Conservation (phyloP, 2,113 vertebrate species). For the Rhagologus leucostigma region DNA sequence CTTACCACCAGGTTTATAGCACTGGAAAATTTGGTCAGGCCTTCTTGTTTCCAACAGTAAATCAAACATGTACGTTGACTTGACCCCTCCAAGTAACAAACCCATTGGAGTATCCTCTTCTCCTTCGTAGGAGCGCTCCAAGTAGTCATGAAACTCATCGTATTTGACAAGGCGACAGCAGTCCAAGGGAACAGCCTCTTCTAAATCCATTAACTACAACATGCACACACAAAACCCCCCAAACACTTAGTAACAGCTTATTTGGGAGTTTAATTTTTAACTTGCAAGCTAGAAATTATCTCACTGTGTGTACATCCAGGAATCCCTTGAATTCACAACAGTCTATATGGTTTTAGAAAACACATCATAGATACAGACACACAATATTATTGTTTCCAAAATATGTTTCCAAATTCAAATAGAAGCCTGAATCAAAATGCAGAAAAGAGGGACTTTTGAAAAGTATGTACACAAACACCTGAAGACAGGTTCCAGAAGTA, state of each 20-base stretch:
- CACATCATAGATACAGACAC: not conserved
- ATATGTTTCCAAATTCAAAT: not conserved
- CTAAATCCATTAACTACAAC: constrained; percentile 90
- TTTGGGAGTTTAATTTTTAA: not conserved
- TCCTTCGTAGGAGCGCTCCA: constrained; percentile 94
- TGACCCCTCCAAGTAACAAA: constrained; percentile 91
- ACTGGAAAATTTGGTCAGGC: constrained; percentile 91
- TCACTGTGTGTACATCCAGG: not conserved
- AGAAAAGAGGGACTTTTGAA: not conserved
- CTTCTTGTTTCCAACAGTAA: constrained; percentile 90
- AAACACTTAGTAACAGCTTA: not conserved
- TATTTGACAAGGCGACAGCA: constrained; percentile 98
- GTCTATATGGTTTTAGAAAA: not conserved
- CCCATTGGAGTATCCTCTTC: constrained; percentile 94
- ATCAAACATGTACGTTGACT: constrained; percentile 99
- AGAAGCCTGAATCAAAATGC: not conserved
- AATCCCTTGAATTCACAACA: not conserved
- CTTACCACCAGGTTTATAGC: constrained; percentile 96
- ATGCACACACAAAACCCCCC: not conserved
- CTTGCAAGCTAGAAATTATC: not conserved
- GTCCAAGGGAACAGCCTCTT: constrained; percentile 82
- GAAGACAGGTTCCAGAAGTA: not conserved
- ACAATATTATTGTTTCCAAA: not conserved
- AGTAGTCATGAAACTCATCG: constrained; percentile 97
- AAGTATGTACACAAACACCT: not conserved